Conservation (phyloP, 1,140 invertebrate species). For the Drosophila kurseongensis region DNA sequence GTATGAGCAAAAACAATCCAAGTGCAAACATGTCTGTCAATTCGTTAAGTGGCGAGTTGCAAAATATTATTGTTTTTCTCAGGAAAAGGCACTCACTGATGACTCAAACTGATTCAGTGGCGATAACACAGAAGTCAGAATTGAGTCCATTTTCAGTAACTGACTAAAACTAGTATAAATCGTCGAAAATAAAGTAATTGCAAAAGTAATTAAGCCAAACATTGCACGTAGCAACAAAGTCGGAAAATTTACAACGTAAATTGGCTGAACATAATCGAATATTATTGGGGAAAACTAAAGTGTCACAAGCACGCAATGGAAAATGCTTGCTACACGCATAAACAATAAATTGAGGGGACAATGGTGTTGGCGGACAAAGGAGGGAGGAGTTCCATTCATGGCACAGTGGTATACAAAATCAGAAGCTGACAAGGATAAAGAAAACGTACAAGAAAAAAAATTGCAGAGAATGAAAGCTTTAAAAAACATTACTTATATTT, state of each 20-base stretch:
- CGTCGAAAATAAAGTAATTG: constrained; percentile 30
- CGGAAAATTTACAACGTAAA: constrained; percentile 15
- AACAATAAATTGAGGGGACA: constrained; percentile 36
- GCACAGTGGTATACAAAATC: background rate
- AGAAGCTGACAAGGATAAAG: background rate
- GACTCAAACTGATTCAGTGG: constrained; percentile 30
- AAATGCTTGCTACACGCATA: constrained; percentile 41
- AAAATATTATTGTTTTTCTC: constrained; percentile 39
- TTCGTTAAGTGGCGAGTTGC: constrained; percentile 20
- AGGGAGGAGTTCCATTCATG: background rate
- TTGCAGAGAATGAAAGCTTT: too few relatives aligned
- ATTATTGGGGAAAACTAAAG: constrained; percentile 36
- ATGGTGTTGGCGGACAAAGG: background rate
- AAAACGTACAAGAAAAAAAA: too few relatives aligned
- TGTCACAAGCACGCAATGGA: constrained; percentile 50
- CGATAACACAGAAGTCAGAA: constrained; percentile 3
- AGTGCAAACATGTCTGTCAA: constrained; percentile 34
- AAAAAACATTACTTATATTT: too few relatives aligned
- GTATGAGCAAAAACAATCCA: constrained; percentile 38
- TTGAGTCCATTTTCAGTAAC: constrained; percentile 44
- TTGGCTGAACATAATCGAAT: constrained; percentile 20
- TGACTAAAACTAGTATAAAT: constrained; percentile 50
- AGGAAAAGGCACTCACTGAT: constrained; percentile 29
- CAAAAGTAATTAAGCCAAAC: constrained; percentile 28
- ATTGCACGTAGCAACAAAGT: constrained; percentile 33